Base-by-base conservation (phyloP, 2,888 invertebrate genomes). In the Phortica okadai region DNA sequence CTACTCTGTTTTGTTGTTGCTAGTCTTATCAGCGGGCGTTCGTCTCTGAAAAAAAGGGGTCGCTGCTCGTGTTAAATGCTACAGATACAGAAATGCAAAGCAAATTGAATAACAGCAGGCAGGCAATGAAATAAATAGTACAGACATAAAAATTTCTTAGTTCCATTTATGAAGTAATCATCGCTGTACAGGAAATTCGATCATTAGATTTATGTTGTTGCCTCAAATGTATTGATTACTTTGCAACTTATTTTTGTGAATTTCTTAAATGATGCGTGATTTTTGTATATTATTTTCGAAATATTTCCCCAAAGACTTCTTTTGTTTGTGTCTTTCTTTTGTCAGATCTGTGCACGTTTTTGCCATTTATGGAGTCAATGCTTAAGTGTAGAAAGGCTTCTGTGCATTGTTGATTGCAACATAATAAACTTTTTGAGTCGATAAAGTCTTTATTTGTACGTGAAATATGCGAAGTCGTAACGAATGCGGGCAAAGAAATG, bases 281-380 rank as follows among this genome's bases (percentile, higher is more conserved):
- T 59, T 16, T 8, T 6, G 50, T 5, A 50, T 6, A 5, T 6
- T 11, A 2, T 6, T 2, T 6, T 50, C 6, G 5, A 50, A 6
- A 50, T 8, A 59, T 59, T 2, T 59, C 6, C 6, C 14, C 14
- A 3, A 50, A 50, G 6, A 6, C 21, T 21, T 21, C 21, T 59
- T 21, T n/a, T 59, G 14, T 0, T 59, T 8, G 10, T 50, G 50
- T 14, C 86, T 82, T 86, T 86, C 87, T 83, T 86, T 81, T 73
- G 56, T 79, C 67, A 79, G 50, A 78, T 77, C 79, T 79, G 74
- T 82, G 87, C 85, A 85, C 85, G 85, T 85, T 87, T 83, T 76
- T 78, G 42, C 79, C 83, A 83, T 85, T 87, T 82, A 83, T 82
- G 84, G 77, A 21, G 42, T 11, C 58, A 41, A 42, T 59, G 74